These are phyloP conservation scores for Laupala kohalensis DNA, from an alignment of 1,140 invertebrate species.

Conservation along the genomic window DNA sequence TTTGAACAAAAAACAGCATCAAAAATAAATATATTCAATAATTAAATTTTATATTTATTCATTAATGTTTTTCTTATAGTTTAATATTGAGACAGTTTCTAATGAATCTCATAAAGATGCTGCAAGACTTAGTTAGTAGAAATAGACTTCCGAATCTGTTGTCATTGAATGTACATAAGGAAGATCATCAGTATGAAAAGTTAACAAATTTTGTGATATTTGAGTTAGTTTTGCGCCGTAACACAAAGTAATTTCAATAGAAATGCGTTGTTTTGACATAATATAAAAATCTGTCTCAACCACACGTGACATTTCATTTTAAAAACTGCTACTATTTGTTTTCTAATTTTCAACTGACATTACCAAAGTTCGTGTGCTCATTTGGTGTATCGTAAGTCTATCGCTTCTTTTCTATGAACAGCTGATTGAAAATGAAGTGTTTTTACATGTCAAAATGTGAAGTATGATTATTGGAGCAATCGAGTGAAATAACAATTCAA, in stretches of 20 bases:
- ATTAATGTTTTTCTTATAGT: not conserved
- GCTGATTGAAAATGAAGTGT: constrained; percentile 2
- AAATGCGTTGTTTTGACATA: not conserved
- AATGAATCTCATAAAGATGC: not conserved
- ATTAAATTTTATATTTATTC: not conserved
- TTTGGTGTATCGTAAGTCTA: not conserved
- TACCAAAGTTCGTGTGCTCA: not conserved
- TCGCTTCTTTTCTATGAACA: not conserved
- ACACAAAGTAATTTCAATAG: not conserved
- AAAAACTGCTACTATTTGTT: no score
- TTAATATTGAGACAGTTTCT: not conserved
- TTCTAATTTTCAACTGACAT: not conserved
- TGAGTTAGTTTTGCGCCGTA: no score
- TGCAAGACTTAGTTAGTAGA: not conserved
- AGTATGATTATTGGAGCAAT: not conserved
- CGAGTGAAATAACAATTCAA: no score
- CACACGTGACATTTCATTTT: not conserved
- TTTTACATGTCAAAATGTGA: constrained; percentile 4
- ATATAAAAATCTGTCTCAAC: not conserved
- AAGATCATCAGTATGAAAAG: not conserved
- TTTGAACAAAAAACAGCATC: not conserved
- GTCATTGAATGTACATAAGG: not conserved
- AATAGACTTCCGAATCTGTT: not conserved
- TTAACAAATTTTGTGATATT: not conserved
- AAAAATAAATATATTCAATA: not conserved